phyloP scores from a whole-genome alignment of 2,797 vertebrate genomes.

The Artibeus lituratus region DNA sequence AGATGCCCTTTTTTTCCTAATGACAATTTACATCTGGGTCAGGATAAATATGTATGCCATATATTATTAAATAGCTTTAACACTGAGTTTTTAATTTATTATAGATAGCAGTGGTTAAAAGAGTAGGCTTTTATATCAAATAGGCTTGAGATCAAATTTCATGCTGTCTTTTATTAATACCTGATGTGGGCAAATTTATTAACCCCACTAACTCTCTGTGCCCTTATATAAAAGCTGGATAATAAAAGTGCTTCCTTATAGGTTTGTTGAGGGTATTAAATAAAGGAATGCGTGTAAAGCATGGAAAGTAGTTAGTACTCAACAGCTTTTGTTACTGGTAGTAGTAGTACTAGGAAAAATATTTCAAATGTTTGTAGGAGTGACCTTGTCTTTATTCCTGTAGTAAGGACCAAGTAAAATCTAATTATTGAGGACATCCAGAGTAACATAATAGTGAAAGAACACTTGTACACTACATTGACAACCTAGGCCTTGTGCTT shows the following conservation, averaged over 20 bases:
- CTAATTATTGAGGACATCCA: background rate
- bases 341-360: background rate
- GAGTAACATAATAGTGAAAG: background rate
- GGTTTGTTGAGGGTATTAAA: background rate
- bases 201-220: background rate
- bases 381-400: background rate
- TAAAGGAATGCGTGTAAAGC: background rate
- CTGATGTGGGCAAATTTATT: background rate
- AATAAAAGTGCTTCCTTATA: background rate
- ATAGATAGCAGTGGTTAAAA: background rate
- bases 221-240: background rate
- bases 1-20: background rate
- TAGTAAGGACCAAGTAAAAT: background rate
- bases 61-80: background rate
- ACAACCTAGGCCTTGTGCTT: background rate
- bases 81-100: background rate
- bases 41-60: background rate
- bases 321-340: background rate
- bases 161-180: background rate
- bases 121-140: background rate
- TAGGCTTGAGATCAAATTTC: conserved; percentile 8
- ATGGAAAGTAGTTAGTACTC: background rate
- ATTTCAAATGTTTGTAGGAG: background rate
- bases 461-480: background rate
- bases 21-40: background rate